Evolutionary conservation across 1,140 invertebrate genomes (phyloP).

Genomic region (Drosophila biarmipes): DNA sequence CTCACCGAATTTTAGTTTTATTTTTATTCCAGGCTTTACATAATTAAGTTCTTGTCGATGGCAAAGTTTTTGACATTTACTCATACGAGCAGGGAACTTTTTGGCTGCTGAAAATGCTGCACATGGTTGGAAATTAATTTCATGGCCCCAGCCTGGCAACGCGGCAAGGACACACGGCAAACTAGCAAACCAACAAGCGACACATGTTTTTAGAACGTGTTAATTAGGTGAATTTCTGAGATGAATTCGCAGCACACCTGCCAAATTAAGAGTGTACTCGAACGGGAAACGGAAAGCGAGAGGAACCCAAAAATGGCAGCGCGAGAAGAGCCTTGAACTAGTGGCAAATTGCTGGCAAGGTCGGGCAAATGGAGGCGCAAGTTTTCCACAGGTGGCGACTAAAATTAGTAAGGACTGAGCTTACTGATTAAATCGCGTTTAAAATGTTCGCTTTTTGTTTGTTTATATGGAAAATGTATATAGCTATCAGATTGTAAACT

Average conservation of each 20-base stretch:
- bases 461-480: no score
- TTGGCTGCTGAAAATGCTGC: constrained; percentile 24
- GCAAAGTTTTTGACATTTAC: constrained; percentile 35
- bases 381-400: constrained; percentile 14
- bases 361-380: neutral
- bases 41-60: constrained; percentile 50
- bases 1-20: constrained; percentile 15
- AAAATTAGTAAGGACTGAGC: neutral
- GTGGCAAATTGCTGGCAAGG: constrained; percentile 18
- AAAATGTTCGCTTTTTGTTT: no score
- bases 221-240: constrained; percentile 49
- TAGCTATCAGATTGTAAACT: no score
- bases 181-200: constrained; percentile 1
- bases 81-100: constrained; percentile 33
- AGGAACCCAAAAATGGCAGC: neutral
- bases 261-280: constrained; percentile 23
- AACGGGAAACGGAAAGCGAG: constrained; percentile 11
- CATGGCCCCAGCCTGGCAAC: constrained; percentile 11
- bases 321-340: constrained; percentile 31
- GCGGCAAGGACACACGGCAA: constrained; percentile 27
- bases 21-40: constrained; percentile 41
- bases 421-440: no score
- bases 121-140: constrained; percentile 46
- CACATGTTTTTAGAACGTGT: constrained; percentile 49
- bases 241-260: constrained; percentile 35